Evolutionary conservation across 1,140 invertebrate species (phyloP).

Genomic region (Anastrepha ludens): DNA sequence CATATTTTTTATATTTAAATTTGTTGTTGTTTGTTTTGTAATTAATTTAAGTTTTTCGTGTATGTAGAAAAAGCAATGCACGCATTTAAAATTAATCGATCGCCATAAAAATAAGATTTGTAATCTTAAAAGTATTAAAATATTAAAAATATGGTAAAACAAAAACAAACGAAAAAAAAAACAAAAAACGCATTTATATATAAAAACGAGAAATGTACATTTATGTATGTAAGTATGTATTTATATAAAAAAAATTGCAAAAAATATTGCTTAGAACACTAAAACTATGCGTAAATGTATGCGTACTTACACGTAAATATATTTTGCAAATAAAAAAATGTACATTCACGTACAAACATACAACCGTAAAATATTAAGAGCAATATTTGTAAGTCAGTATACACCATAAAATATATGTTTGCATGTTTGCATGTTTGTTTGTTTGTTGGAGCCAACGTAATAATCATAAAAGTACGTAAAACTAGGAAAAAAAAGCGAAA

Average conservation of each 20-base stretch:
- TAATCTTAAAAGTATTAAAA: conserved; percentile 1
- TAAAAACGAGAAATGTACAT: too few species aligned
- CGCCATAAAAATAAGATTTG: not conserved
- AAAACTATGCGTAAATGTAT: too few species aligned
- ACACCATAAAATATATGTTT: not conserved
- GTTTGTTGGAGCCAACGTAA: not conserved
- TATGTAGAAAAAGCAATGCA: conserved; percentile 10
- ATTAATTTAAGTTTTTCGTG: conserved; percentile 7
- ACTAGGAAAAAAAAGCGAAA: not conserved
- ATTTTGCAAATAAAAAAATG: conserved; percentile 2
- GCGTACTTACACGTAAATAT: not conserved
- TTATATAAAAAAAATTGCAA: not conserved
- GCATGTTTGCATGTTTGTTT: not conserved
- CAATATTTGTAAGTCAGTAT: conserved; percentile 22
- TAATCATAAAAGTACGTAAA: not conserved
- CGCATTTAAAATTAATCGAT: not conserved
- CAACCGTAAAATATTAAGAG: not conserved
- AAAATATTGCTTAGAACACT: conserved; percentile 1
- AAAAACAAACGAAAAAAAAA: not conserved
- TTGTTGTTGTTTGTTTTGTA: conserved; percentile 25
- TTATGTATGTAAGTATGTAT: not conserved
- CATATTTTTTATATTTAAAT: not conserved
- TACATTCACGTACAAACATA: not conserved
- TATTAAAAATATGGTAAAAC: not conserved
- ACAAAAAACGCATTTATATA: not conserved